phyloP scores from a whole-genome alignment of 2,797 vertebrate species.

The Tokudaia muenninki region DNA sequence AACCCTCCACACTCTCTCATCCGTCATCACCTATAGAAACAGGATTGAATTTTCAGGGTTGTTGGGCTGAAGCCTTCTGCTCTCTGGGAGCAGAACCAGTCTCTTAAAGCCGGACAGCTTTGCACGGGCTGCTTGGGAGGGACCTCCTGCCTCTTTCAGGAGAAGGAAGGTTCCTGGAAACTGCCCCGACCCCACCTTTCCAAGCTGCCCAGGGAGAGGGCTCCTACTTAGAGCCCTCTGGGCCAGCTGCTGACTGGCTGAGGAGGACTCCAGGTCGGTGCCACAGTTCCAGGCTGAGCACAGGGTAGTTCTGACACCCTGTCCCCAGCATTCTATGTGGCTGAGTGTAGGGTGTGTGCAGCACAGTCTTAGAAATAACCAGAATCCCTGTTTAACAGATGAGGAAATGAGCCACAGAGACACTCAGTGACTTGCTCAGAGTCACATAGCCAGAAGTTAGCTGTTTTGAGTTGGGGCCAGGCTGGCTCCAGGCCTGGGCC shows the following conservation, averaged over 20 bases:
- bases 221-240: not conserved
- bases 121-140: not conserved
- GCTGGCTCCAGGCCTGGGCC: not conserved
- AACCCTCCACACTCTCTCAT: not conserved
- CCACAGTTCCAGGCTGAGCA: not conserved
- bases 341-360: not conserved
- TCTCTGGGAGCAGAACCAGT: not conserved
- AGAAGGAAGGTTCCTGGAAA: not conserved
- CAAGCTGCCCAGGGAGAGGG: not conserved
- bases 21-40: not conserved
- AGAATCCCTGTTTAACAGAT: not conserved
- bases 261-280: not conserved
- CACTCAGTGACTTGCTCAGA: not conserved
- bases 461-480: not conserved
- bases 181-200: not conserved
- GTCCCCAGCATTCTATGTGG: rapidly evolving
- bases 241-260: not conserved
- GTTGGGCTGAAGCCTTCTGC: not conserved
- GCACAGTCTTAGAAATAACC: not conserved
- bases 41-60: not conserved
- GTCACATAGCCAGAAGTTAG: not conserved
- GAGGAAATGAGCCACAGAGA: not conserved
- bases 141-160: no score
- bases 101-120: not conserved
- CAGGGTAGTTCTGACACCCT: no score